Evolutionary conservation across 2,113 vertebrate species (phyloP).

Genomic region (Ovis canadensis): DNA sequence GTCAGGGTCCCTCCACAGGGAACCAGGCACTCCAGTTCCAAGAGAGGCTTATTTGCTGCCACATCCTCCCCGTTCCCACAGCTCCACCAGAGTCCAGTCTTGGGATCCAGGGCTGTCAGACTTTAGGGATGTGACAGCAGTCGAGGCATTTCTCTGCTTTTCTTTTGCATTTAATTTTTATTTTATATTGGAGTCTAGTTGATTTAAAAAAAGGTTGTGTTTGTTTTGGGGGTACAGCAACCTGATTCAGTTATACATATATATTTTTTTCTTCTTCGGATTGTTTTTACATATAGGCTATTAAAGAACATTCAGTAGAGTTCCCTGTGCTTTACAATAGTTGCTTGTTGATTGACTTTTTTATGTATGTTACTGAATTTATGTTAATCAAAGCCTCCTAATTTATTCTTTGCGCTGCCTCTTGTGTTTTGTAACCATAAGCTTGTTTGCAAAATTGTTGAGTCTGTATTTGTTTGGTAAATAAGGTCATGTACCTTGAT

Average conservation of each 20-base stretch:
- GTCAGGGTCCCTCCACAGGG: background rate
- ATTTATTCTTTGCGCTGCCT: background rate
- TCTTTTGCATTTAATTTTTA: background rate
- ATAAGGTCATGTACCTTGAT: background rate
- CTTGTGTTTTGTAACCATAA: background rate
- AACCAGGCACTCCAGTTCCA: background rate
- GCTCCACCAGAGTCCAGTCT: background rate
- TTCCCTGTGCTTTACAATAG: background rate
- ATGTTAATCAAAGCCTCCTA: background rate
- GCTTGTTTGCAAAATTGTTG: background rate
- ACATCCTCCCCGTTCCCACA: background rate
- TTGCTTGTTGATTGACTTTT: background rate
- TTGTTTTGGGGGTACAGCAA: background rate
- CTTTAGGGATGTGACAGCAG: background rate
- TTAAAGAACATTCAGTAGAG: background rate
- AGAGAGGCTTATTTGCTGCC: background rate
- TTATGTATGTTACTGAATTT: background rate
- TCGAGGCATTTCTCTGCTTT: background rate
- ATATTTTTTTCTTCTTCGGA: background rate
- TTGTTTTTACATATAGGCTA: background rate
- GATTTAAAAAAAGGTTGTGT: background rate
- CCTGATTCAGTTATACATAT: background rate
- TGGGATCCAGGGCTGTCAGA: background rate
- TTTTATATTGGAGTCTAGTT: background rate
- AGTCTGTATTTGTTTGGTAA: background rate